These are phyloP conservation scores for Apostichopus californicus DNA, from an alignment of 35 echinoderm and acorn worm species.

Conservation along the genomic window DNA sequence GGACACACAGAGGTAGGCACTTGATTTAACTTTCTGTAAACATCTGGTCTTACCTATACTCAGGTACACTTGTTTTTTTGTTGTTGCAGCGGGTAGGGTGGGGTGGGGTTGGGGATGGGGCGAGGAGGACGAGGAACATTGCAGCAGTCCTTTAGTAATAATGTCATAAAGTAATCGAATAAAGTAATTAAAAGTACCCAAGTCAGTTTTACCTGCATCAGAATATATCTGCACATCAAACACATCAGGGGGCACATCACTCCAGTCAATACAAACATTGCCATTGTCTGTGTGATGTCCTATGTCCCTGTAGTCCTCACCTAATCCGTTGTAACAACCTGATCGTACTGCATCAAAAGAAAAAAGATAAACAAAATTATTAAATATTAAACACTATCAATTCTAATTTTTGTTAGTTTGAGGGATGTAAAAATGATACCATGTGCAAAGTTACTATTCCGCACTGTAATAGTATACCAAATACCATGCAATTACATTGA, in stretches of 20 bases:
- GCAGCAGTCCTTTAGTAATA: too few species aligned
- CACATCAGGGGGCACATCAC: not conserved
- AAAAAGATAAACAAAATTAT: not conserved
- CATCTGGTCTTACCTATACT: too few species aligned
- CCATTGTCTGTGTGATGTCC: conserved; percentile 68
- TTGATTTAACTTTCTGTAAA: too few species aligned
- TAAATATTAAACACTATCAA: not conserved
- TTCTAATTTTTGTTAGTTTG: not conserved
- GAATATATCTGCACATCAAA: conserved; percentile 49
- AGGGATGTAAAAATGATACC: not conserved
- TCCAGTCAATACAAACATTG: conserved; percentile 63
- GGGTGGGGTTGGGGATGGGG: too few species aligned
- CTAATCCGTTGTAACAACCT: conserved; percentile 63
- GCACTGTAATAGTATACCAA: too few species aligned
- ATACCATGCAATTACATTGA: too few species aligned
- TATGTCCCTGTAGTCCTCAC: conserved; percentile 60
- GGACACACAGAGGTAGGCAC: too few species aligned
- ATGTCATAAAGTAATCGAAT: not conserved
- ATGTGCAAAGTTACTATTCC: too few species aligned
- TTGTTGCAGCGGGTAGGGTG: not conserved
- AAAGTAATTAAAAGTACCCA: too few species aligned
- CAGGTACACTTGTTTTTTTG: too few species aligned
- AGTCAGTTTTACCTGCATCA: conserved; percentile 38
- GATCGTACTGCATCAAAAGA: conserved; percentile 47
- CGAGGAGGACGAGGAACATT: too few species aligned